These are phyloP conservation scores for Drosophila rufa DNA, from an alignment of 1,140 invertebrate species.

Conservation along the genomic window DNA sequence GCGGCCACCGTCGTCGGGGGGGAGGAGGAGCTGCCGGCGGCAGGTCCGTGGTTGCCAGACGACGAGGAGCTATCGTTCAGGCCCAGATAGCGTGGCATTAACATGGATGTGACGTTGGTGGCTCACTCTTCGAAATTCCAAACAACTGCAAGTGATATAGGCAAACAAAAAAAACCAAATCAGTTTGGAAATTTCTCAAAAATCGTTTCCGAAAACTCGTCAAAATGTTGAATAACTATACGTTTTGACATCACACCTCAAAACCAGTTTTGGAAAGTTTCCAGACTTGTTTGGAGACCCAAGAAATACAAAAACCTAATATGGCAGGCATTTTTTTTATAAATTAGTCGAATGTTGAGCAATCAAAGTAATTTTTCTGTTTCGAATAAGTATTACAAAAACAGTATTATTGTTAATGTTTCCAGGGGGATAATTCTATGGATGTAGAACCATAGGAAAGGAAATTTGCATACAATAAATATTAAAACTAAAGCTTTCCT, in stretches of 20 bases:
- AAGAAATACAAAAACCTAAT: too few relatives aligned
- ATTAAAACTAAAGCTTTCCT: too few relatives aligned
- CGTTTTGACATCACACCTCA: not conserved
- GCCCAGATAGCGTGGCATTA: slow-evolving; percentile 63
- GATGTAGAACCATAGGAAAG: too few relatives aligned
- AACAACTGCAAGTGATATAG: slow-evolving; percentile 15
- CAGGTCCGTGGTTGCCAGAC: slow-evolving; percentile 34
- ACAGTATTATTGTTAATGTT: too few relatives aligned
- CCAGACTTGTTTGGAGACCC: not conserved
- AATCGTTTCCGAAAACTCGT: not conserved
- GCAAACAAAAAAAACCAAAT: not conserved
- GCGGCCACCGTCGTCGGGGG: slow-evolving; percentile 64
- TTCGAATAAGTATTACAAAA: too few relatives aligned
- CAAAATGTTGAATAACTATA: not conserved
- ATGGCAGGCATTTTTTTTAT: too few relatives aligned
- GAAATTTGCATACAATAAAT: too few relatives aligned
- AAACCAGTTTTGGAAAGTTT: slow-evolving; percentile 20
- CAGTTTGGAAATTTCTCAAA: slow-evolving; percentile 3
- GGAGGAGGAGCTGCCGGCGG: slow-evolving; percentile 19
- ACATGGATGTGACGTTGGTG: slow-evolving; percentile 47
- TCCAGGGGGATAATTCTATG: too few relatives aligned
- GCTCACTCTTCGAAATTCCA: not conserved
- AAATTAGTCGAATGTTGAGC: too few relatives aligned
- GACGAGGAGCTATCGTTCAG: slow-evolving; percentile 46
- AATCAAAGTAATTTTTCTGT: too few relatives aligned